These are phyloP conservation scores for Pandemis heparana DNA, from an alignment of 2,888 invertebrate species.

Conservation along the genomic window DNA sequence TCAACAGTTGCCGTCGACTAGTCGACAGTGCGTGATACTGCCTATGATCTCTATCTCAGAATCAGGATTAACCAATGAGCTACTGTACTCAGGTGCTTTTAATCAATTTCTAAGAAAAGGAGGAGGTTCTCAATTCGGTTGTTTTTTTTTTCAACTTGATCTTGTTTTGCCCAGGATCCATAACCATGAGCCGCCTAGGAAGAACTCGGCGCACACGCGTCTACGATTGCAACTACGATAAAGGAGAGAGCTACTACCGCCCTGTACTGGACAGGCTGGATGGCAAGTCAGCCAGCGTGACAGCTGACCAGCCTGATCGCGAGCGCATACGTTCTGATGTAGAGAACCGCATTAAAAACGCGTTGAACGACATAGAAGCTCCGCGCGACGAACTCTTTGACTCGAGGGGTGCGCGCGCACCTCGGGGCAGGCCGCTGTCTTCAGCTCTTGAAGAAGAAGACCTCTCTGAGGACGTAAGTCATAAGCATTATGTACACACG, in stretches of 20 bases:
- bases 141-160: neutral
- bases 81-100: no score
- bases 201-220: slow-evolving; percentile 92
- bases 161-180: slow-evolving; percentile 46
- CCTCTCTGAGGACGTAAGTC: slow-evolving; percentile 80
- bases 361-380: slow-evolving; percentile 67
- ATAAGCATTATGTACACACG: neutral
- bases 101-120: no score
- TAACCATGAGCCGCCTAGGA: slow-evolving; percentile 76
- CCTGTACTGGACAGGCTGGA: slow-evolving; percentile 91
- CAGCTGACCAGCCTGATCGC: slow-evolving; percentile 68
- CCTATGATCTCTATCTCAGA: no score
- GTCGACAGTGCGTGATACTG: no score
- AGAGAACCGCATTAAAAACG: slow-evolving; percentile 71
- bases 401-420: slow-evolving; percentile 86
- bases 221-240: slow-evolving; percentile 94
- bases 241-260: slow-evolving; percentile 93
- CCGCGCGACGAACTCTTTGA: slow-evolving; percentile 87
- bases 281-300: slow-evolving; percentile 80
- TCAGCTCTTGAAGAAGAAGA: slow-evolving; percentile 80
- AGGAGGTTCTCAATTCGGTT: neutral
- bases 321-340: slow-evolving; percentile 69
- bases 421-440: slow-evolving; percentile 74
- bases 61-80: no score
- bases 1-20: no score